Conservation (phyloP, 2,797 vertebrate genomes). For the Cygnus olor region DNA sequence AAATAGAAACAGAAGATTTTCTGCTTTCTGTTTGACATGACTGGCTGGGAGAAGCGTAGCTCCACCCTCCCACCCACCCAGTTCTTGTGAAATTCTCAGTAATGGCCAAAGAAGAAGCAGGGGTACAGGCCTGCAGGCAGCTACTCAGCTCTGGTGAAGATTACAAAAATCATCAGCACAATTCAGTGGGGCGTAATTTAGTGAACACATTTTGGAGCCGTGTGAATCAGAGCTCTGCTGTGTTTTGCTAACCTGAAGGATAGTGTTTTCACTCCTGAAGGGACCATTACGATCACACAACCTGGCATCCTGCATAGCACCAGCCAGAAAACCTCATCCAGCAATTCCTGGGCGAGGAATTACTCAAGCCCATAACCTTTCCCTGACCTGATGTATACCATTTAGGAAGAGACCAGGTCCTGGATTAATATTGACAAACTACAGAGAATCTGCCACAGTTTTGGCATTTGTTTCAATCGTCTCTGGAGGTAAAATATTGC, state of each 20-base stretch:
- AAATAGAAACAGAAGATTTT: conserved; percentile 16
- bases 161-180: not conserved
- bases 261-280: not conserved
- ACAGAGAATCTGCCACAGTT: not conserved
- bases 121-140: not conserved
- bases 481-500: not conserved
- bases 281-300: not conserved
- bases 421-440: not conserved
- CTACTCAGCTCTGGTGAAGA: not conserved
- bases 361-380: not conserved
- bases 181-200: not conserved
- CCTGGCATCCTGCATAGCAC: not conserved
- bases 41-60: not conserved
- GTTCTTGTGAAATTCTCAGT: conserved; percentile 19
- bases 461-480: not conserved
- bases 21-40: not conserved
- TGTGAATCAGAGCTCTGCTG: not conserved
- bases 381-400: not conserved
- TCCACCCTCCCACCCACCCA: not conserved
- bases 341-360: not conserved
- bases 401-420: not conserved
- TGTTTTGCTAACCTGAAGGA: not conserved
- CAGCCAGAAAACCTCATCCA: not conserved
- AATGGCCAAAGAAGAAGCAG: not conserved
- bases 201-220: not conserved